Conservation (phyloP, 2,888 invertebrate species). For the Ormyrus pomaceus region DNA sequence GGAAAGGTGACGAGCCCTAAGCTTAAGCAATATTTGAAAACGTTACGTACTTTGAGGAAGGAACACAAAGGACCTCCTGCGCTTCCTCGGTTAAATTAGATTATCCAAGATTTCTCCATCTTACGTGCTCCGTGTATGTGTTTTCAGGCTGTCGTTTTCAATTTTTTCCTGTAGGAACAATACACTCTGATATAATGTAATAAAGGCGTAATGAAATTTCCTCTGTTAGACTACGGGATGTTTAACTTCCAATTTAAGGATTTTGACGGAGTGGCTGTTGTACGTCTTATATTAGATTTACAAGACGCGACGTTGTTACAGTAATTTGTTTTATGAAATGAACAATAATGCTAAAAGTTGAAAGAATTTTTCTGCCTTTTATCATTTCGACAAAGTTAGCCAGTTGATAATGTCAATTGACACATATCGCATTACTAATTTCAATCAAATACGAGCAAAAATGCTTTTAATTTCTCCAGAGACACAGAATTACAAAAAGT, state of each 20-base stretch:
- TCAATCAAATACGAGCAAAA: too few relatives aligned
- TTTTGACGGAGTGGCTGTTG: not conserved
- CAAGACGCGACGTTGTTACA: too few relatives aligned
- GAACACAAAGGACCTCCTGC: not conserved
- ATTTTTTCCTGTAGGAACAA: not conserved
- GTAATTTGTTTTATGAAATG: too few relatives aligned
- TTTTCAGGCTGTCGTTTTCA: not conserved
- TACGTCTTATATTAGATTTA: too few relatives aligned
- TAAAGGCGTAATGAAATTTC: slow-evolving; percentile 8
- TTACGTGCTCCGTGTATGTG: not conserved
- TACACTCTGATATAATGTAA: slow-evolving; percentile 12
- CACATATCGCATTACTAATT: too few relatives aligned
- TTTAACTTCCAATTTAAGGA: slow-evolving; percentile 16
- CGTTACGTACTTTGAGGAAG: not conserved
- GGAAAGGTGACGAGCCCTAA: not conserved
- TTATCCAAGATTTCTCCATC: slow-evolving; percentile 9
- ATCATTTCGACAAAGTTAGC: too few relatives aligned
- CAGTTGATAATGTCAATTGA: too few relatives aligned
- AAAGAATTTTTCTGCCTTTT: too few relatives aligned
- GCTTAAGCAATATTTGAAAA: not conserved
- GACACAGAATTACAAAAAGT: too few relatives aligned
- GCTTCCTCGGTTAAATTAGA: slow-evolving; percentile 21
- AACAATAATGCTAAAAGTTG: too few relatives aligned
- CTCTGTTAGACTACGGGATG: not conserved
- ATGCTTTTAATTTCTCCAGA: too few relatives aligned